A percentile compares a stretch with the other conserved stretches of the same genome.
Conservation (phyloP, 2,113 vertebrate species). For the Ciconia boyciana region DNA sequence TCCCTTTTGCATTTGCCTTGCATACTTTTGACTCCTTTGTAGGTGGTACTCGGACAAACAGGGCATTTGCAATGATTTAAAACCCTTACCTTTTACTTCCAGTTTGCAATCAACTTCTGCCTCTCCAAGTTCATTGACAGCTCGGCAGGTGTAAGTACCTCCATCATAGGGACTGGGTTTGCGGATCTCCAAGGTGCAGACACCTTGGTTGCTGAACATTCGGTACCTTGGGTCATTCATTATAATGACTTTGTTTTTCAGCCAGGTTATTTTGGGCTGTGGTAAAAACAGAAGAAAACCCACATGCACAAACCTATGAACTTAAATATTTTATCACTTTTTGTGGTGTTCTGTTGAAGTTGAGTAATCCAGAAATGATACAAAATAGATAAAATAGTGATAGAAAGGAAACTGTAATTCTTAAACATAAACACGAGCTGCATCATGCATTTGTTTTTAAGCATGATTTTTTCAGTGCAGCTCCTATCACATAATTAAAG, state of each 20-base stretch:
- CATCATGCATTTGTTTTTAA: not conserved
- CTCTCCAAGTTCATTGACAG: constrained; percentile 89
- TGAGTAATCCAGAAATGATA: not conserved
- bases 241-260: constrained; percentile 95
- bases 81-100: constrained; percentile 93
- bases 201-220: constrained; percentile 97
- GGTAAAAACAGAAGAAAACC: not conserved
- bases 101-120: constrained; percentile 95
- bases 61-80: not conserved
- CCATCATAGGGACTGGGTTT: constrained; percentile 96
- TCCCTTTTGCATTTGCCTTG: not conserved
- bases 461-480: not conserved
- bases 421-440: not conserved
- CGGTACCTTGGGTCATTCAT: constrained; percentile 91
- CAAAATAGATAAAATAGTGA: not conserved
- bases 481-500: not conserved
- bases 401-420: not conserved
- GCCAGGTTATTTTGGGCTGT: constrained; percentile 96
- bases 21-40: not conserved
- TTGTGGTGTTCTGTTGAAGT: not conserved
- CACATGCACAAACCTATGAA: not conserved
- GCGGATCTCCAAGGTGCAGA: constrained; percentile 94
- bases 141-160: constrained; percentile 89
- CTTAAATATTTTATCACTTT: not conserved
- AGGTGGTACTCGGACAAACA: not conserved